These are phyloP conservation scores for Cichladusa arquata DNA, from an alignment of 2,113 vertebrate genomes.

Conservation along the genomic window DNA sequence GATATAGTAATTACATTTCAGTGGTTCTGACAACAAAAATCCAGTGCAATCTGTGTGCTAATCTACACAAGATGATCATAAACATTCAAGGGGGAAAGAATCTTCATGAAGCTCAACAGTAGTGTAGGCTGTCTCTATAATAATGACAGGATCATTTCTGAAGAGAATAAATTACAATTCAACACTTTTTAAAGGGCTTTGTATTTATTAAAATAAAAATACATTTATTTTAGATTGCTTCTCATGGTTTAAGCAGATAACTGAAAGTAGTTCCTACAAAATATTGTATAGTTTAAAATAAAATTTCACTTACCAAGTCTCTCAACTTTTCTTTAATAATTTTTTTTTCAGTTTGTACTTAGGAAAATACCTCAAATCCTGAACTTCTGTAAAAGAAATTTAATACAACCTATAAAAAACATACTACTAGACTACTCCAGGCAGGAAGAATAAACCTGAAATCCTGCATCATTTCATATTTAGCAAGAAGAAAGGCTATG, in stretches of 20 bases:
- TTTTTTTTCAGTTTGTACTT: not conserved
- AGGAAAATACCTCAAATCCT: not conserved
- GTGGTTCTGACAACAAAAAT: not conserved
- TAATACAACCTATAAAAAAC: not conserved
- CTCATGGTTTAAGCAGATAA: not conserved
- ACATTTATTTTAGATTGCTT: not conserved
- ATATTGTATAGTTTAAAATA: not conserved
- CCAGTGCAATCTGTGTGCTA: not conserved
- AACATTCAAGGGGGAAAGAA: not conserved
- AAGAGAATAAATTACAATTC: not conserved
- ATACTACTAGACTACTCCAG: not conserved
- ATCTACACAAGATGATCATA: not conserved
- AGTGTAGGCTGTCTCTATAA: not conserved
- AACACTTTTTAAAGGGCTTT: not conserved
- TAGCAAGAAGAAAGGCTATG: not conserved
- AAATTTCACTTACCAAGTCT: not conserved
- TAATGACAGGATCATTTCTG: not conserved
- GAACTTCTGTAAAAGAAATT: not conserved
- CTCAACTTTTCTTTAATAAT: not conserved
- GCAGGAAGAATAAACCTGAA: not conserved
- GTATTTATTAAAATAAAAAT: not conserved
- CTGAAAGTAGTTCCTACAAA: not conserved
- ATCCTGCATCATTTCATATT: not conserved
- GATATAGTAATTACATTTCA: not conserved
- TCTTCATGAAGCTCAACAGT: not conserved